phyloP scores from a whole-genome alignment of 2,888 invertebrate species.

The Anticlea derivata region DNA sequence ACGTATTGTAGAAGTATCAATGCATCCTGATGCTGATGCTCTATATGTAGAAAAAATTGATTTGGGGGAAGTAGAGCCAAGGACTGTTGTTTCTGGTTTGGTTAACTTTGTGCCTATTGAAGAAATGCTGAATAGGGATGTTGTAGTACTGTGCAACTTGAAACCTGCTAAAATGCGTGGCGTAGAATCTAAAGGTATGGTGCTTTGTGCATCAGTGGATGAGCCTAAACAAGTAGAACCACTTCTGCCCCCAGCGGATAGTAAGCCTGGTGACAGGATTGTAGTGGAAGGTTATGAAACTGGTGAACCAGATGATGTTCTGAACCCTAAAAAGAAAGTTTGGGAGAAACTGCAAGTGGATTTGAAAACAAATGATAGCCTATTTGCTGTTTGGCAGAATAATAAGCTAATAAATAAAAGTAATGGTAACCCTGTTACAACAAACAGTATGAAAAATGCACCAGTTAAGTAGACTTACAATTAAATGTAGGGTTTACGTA shows the following conservation, averaged over 20 bases:
- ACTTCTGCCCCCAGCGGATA: constrained; percentile 89
- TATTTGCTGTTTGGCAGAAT: constrained; percentile 94
- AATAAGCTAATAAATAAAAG: constrained; percentile 88
- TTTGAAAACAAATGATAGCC: constrained; percentile 87
- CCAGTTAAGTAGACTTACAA: constrained; percentile 87
- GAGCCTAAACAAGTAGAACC: constrained; percentile 94
- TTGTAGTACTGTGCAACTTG: constrained; percentile 97
- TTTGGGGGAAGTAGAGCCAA: constrained; percentile 89
- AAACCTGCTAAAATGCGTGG: constrained; percentile 99
- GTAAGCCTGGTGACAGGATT: constrained; percentile 92
- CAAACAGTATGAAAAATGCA: constrained; percentile 90
- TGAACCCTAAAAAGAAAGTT: constrained; percentile 98
- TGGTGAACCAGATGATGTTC: constrained; percentile 91
- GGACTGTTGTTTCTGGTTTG: constrained; percentile 93
- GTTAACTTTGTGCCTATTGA: constrained; percentile 96
- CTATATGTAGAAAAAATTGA: constrained; percentile 97
- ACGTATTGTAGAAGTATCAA: constrained; percentile 90
- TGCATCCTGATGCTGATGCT: constrained; percentile 96
- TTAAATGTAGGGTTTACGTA: neutral
- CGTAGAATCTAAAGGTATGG: constrained; percentile 96
- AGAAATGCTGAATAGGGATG: constrained; percentile 94
- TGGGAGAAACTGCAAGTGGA: constrained; percentile 96
- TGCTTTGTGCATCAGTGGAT: constrained; percentile 93
- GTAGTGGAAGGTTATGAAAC: constrained; percentile 91
- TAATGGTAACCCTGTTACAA: constrained; percentile 89